phyloP scores from a whole-genome alignment of 2,888 invertebrate species.

The Conomelus anceps region DNA sequence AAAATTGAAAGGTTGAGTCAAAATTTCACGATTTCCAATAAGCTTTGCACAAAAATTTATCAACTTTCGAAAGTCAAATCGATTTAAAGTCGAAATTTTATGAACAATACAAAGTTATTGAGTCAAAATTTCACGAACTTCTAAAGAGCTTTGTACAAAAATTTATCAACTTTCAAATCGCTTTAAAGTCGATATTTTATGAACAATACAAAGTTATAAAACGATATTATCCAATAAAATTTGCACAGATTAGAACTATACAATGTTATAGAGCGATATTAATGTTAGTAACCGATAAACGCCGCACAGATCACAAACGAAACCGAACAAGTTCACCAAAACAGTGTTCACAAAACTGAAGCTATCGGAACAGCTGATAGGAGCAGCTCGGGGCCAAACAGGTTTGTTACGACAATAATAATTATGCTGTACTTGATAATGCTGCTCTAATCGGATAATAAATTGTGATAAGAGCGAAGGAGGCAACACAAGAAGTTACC shows the following conservation, averaged over 20 bases:
- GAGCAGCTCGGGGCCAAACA: neutral
- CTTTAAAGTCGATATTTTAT: neutral
- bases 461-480: too few species aligned
- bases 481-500: neutral
- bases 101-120: neutral
- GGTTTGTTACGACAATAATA: neutral
- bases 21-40: neutral
- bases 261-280: neutral
- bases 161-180: neutral
- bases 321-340: neutral
- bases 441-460: neutral
- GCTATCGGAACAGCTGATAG: neutral
- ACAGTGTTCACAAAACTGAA: neutral
- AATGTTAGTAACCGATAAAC: too few species aligned
- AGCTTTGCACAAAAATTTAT: neutral
- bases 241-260: too few species aligned
- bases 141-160: neutral
- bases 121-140: neutral
- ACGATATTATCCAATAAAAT: too few species aligned
- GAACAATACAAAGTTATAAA: neutral
- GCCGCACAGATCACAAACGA: neutral
- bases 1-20: too few species aligned
- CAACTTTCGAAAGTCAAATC: neutral
- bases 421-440: neutral
- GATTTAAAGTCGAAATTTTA: neutral